Conservation (phyloP, 2,797 vertebrate genomes). For the Pyrocephalus nanus region DNA sequence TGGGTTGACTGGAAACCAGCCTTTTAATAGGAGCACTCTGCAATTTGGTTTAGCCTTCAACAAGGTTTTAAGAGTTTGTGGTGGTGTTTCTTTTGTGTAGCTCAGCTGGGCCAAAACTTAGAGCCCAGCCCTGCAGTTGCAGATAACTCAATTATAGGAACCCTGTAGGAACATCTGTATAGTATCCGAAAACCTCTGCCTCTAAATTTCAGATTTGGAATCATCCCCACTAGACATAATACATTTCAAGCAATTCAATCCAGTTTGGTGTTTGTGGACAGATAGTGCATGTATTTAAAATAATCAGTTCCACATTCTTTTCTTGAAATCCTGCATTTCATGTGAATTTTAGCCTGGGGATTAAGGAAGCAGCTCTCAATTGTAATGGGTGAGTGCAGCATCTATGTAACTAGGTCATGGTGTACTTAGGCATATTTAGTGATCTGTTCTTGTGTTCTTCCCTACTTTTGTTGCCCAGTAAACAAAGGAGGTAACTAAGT, state of each 20-base stretch:
- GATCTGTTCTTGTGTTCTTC: conserved; percentile 3
- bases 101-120: background rate
- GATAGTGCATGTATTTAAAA: conserved; percentile 17
- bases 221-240: background rate
- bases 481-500: background rate
- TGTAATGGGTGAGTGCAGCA: background rate
- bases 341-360: conserved; percentile 29
- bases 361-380: conserved; percentile 10
- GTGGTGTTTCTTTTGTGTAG: background rate
- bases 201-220: background rate
- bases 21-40: background rate
- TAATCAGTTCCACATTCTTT: conserved; percentile 32
- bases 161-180: background rate
- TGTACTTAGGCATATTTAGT: conserved; percentile 11
- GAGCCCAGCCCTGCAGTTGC: background rate
- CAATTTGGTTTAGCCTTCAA: background rate
- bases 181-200: background rate
- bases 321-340: conserved; percentile 39
- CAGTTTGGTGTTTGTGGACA: background rate
- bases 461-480: background rate
- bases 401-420: conserved; percentile 30
- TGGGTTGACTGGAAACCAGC: background rate
- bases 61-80: background rate
- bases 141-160: background rate
- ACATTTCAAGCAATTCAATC: conserved; percentile 5